Conservation (phyloP, 2,888 invertebrate species). For the Lathronympha strigana region DNA sequence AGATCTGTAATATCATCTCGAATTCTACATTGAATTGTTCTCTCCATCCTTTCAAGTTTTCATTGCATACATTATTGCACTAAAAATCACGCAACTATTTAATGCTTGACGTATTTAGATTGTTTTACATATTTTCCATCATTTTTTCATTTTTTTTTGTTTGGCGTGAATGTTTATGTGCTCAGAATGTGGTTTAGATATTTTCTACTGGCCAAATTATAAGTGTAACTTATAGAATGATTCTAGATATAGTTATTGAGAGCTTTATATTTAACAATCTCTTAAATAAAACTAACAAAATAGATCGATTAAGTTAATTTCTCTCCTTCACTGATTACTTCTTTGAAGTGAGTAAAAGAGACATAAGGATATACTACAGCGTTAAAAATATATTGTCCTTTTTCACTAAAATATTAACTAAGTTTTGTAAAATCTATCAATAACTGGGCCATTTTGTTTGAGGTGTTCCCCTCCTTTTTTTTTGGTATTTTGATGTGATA, state of each 20-base stretch:
- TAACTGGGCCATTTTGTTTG: too few relatives aligned
- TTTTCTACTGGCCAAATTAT: conserved; percentile 42
- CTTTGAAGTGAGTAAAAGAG: not conserved
- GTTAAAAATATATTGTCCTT: not conserved
- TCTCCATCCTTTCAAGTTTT: too few relatives aligned
- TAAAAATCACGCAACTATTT: too few relatives aligned
- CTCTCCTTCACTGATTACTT: not conserved
- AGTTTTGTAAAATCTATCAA: not conserved
- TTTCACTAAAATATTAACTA: not conserved
- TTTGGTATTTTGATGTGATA: too few relatives aligned
- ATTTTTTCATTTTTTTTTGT: not conserved
- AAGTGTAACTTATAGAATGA: conserved; percentile 31
- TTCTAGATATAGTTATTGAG: conserved; percentile 16
- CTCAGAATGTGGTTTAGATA: conserved; percentile 22
- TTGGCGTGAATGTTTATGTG: not conserved
- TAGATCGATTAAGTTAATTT: too few relatives aligned
- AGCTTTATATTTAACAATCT: conserved; percentile 28
- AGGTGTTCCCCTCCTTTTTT: too few relatives aligned
- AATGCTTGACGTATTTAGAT: too few relatives aligned
- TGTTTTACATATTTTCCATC: too few relatives aligned
- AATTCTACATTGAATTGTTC: conserved; percentile 1
- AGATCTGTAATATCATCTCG: too few relatives aligned
- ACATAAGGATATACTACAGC: not conserved
- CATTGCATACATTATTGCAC: too few relatives aligned
- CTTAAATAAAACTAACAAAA: not conserved